Conservation (phyloP, 2,888 invertebrate genomes). For the Malacosoma neustria region DNA sequence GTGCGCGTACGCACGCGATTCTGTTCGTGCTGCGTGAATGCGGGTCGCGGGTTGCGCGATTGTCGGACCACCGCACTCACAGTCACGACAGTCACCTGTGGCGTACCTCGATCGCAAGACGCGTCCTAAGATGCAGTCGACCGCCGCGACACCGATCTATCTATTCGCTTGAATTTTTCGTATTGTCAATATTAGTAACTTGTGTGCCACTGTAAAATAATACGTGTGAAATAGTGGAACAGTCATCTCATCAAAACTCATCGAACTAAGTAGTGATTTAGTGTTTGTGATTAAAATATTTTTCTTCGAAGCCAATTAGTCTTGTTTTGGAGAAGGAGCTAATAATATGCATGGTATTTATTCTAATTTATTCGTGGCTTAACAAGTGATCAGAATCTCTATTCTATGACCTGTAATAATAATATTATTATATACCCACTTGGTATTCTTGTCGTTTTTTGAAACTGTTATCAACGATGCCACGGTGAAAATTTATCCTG, state of each 20-base stretch:
- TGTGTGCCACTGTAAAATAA: too few species aligned
- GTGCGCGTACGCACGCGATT: not conserved
- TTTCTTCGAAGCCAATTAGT: conserved; percentile 25
- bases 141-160: conserved; percentile 25
- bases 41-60: conserved; percentile 1
- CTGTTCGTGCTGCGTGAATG: not conserved
- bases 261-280: conserved; percentile 5
- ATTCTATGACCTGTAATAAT: too few species aligned
- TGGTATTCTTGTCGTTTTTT: too few species aligned
- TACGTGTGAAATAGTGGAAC: too few species aligned
- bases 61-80: conserved; percentile 6
- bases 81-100: conserved; percentile 52
- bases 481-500: too few species aligned
- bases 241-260: too few species aligned
- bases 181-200: too few species aligned
- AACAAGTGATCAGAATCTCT: too few species aligned
- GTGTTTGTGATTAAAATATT: conserved; percentile 24
- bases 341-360: not conserved
- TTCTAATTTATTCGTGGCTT: not conserved
- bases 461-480: too few species aligned
- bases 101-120: conserved; percentile 39
- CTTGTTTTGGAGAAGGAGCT: not conserved
- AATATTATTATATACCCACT: too few species aligned
- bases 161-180: conserved; percentile 26
- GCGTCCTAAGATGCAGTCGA: conserved; percentile 26